Evolutionary conservation across 2,113 vertebrate species (phyloP).

Genomic region (Daubentonia madagascariensis): DNA sequence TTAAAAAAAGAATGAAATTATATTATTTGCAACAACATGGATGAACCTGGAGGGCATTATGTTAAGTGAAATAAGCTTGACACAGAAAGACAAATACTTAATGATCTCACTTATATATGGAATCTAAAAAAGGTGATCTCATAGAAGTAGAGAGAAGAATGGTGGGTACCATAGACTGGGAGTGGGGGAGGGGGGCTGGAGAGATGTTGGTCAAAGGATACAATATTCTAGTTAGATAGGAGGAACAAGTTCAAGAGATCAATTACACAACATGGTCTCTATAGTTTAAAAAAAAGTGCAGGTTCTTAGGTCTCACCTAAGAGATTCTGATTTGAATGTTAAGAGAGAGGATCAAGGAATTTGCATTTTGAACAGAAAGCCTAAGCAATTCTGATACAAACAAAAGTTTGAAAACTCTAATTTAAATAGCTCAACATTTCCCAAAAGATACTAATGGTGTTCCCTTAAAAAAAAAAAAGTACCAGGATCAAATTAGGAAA

Average conservation of each 20-base stretch:
- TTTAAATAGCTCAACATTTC: not conserved
- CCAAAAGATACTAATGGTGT: not conserved
- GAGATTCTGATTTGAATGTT: constrained; percentile 26
- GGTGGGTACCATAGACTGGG: not conserved
- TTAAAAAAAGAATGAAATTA: not conserved
- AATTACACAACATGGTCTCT: not conserved
- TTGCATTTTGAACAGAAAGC: constrained; percentile 16
- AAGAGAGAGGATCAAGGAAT: not conserved
- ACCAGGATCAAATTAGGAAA: not conserved
- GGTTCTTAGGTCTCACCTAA: not conserved
- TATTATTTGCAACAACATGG: not conserved
- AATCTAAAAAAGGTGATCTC: not conserved
- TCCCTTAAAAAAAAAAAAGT: not conserved
- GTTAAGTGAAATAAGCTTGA: not conserved
- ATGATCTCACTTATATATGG: not conserved
- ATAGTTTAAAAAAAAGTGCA: not conserved
- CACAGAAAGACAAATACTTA: not conserved
- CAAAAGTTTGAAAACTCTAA: not conserved
- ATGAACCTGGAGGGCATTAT: not conserved
- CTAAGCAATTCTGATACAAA: constrained; percentile 18
- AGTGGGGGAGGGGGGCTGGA: not conserved
- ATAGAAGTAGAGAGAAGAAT: not conserved
- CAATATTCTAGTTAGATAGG: not conserved
- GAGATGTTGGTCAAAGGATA: not conserved
- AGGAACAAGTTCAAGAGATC: not conserved